Percentiles rank a stretch among this genome's conserved stretches.
phyloP scores from a whole-genome alignment of 2,888 invertebrate genomes.

The Metallyticus violacea region DNA sequence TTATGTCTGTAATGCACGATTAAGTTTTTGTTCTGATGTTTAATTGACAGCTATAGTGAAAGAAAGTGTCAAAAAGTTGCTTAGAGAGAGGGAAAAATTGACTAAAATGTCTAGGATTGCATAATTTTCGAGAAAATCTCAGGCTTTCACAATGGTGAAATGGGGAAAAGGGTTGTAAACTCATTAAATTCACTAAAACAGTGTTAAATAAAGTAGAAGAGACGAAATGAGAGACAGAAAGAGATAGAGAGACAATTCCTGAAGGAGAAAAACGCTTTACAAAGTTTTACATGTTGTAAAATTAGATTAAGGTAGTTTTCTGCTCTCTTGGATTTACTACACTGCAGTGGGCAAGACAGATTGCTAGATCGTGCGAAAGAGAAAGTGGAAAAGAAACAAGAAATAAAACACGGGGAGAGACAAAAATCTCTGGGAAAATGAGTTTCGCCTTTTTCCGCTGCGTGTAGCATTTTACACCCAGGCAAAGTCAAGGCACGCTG shows the following conservation, averaged over 20 bases:
- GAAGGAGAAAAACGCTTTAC: not conserved
- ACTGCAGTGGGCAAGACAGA: not conserved
- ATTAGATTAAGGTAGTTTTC: constrained; percentile 14
- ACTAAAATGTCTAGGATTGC: not conserved
- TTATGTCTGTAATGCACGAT: too few species aligned
- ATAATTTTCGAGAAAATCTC: not conserved
- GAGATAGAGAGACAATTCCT: not conserved
- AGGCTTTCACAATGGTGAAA: too few species aligned
- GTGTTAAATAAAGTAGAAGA: not conserved
- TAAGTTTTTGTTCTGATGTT: too few species aligned
- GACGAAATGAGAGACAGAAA: not conserved
- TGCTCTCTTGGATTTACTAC: constrained; percentile 6
- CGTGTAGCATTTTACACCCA: not conserved
- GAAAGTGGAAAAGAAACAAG: not conserved
- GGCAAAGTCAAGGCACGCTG: not conserved
- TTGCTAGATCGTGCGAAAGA: not conserved
- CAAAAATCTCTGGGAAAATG: not conserved
- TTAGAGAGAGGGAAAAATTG: not conserved
- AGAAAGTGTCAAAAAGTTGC: too few species aligned
- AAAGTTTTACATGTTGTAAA: constrained; percentile 17
- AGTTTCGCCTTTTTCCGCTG: not conserved
- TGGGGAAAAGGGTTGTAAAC: not conserved
- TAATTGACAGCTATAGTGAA: too few species aligned
- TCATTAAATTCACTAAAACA: not conserved
- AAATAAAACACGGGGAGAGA: not conserved